phyloP scores from a whole-genome alignment of 2,888 invertebrate genomes.

The Listrodromus nycthemerus region DNA sequence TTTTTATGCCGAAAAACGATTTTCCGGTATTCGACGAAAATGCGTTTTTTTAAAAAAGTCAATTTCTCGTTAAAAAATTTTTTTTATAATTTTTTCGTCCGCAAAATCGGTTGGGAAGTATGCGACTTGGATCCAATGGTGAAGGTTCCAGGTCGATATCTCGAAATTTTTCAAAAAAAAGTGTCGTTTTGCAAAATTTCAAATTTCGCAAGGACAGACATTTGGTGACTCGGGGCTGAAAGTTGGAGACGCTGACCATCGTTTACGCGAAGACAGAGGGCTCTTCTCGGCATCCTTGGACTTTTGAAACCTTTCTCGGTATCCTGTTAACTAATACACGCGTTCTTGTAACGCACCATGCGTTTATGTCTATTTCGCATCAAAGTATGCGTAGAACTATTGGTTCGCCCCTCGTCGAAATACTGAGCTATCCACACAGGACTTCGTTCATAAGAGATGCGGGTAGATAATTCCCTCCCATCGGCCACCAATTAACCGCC shows the following conservation, averaged over 20 bases:
- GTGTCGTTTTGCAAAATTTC: too few relatives aligned
- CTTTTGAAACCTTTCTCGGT: slow-evolving; percentile 30
- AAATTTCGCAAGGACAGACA: slow-evolving; percentile 46
- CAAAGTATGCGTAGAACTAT: slow-evolving; percentile 30
- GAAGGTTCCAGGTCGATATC: too few relatives aligned
- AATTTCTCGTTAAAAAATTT: too few relatives aligned
- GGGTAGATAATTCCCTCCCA: slow-evolving; percentile 61
- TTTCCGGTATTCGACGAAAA: too few relatives aligned
- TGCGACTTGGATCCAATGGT: too few relatives aligned
- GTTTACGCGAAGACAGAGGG: slow-evolving; percentile 68
- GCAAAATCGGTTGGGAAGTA: too few relatives aligned
- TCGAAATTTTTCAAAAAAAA: too few relatives aligned
- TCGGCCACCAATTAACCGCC: slow-evolving; percentile 41
- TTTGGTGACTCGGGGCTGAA: slow-evolving; percentile 45
- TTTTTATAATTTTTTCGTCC: too few relatives aligned
- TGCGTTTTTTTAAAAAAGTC: too few relatives aligned
- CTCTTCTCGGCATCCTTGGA: slow-evolving; percentile 29
- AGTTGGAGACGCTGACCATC: slow-evolving; percentile 62
- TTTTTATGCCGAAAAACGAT: too few relatives aligned
- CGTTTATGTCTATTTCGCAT: slow-evolving; percentile 9
- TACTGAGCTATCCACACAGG: slow-evolving; percentile 9
- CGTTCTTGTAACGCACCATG: slow-evolving; percentile 58
- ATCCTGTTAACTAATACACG: slow-evolving; percentile 64
- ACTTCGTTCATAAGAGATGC: slow-evolving; percentile 66
- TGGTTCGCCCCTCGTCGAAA: slow-evolving; percentile 36